Evolutionary conservation across 2,113 vertebrate genomes (phyloP).

Genomic region (Raja brachyura): DNA sequence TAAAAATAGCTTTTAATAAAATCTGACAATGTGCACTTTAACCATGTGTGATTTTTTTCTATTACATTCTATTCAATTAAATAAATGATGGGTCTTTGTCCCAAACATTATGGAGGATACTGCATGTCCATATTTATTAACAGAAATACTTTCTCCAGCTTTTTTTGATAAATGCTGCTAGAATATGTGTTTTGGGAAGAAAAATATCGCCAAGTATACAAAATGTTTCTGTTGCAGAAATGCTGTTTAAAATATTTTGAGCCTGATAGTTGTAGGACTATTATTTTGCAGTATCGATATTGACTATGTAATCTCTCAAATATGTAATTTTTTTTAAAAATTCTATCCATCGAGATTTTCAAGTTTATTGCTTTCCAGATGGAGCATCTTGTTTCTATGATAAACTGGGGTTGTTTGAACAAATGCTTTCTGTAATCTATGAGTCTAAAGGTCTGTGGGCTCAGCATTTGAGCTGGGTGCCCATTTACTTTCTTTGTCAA

Average conservation of each 20-base stretch:
- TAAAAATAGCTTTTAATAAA: no score
- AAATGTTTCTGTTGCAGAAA: background rate
- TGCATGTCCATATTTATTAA: background rate
- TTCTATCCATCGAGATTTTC: background rate
- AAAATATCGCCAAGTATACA: background rate
- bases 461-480: background rate
- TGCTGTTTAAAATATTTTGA: background rate
- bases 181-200: background rate
- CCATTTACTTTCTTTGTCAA: background rate
- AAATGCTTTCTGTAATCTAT: background rate
- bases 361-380: background rate
- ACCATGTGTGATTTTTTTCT: no score
- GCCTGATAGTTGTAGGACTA: background rate
- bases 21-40: no score
- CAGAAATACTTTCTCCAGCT: background rate
- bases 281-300: background rate
- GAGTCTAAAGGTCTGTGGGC: background rate
- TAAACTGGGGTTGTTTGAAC: slow-evolving; percentile 6
- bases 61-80: no score
- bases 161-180: background rate
- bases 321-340: background rate
- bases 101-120: no score
- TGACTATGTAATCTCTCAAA: background rate
- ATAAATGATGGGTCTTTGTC: no score
- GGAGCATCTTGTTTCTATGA: background rate